Base-by-base conservation (phyloP, 2,888 invertebrate species). In the Drosophila pullipes region DNA sequence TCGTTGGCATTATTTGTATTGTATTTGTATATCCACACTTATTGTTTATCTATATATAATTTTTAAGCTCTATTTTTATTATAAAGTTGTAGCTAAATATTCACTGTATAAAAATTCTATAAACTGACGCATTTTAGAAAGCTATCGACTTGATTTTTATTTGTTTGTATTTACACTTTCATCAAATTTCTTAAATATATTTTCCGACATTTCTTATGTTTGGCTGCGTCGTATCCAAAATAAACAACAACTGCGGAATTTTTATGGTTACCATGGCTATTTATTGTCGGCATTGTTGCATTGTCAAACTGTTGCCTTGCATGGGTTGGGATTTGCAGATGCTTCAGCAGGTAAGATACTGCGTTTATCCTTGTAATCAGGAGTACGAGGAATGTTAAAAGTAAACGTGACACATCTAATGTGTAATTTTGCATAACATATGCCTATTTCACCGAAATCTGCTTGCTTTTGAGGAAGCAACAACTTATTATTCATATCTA, bases 211-310 rank as follows among this genome's bases (percentile, higher is more conserved):
- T 80, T 70, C 61, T 74, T 72, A 22, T 74, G 62, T 69, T 76
- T 54, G 66, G 47, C 69, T 66, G 74, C 69, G 71, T 69, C 80
- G 82, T 87, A 83, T 85, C 80, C 79, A 76, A 86, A 87, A 81
- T 85, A 90, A 91, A 91, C 90, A 87, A 87, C 77, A 79, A 89
- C 91, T 81, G 75, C 76, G 89, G 87, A 86, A 90, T 91, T 91
- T 81, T 66, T 58, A 62, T 9, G 66, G 91, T 91, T 85, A 75
- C 76, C 86, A 91, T 90, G 83, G 85, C 44, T 73, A 82, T 78
- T 55, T 28, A 59, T 76, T 74, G 82, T 79, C 83, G 86, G 85
- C 85, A 80, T 90, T 81, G 65, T 82, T 76, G 75, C 74, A 76
- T 82, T 80, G 82, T 90, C 74, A 63, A 81, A 82, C 85, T 85